Conservation (phyloP, 2,797 vertebrate species). For the Novumbra hubbsi region DNA sequence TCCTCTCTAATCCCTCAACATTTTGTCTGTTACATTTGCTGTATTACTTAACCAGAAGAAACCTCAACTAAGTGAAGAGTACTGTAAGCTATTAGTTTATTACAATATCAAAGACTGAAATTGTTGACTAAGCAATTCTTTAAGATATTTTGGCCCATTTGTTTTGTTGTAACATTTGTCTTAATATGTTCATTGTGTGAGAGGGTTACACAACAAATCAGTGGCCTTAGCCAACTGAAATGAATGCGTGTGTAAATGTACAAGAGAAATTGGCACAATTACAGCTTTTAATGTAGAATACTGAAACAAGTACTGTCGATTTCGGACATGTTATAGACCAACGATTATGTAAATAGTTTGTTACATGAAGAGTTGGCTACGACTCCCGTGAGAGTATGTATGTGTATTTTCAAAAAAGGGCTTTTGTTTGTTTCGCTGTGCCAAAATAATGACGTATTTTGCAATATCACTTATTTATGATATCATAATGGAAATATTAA, state of each 20-base stretch:
- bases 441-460: conserved; percentile 41
- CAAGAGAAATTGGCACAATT: not conserved
- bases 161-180: not conserved
- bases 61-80: not conserved
- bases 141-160: not conserved
- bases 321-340: not conserved
- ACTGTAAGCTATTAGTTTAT: not conserved
- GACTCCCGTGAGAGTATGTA: conserved; percentile 16
- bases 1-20: not conserved
- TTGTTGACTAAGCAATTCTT: not conserved
- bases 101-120: not conserved
- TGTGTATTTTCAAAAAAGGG: conserved; percentile 22
- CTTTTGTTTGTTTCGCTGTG: conserved; percentile 39
- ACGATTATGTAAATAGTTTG: not conserved
- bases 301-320: not conserved
- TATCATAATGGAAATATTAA: conserved; percentile 33
- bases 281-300: not conserved
- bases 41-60: not conserved
- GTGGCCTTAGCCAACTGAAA: not conserved
- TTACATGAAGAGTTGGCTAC: conserved; percentile 9
- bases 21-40: not conserved
- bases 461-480: conserved; percentile 58
- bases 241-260: not conserved
- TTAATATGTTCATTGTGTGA: not conserved
- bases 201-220: not conserved